These are phyloP conservation scores for Microctenopoma steveboyesi DNA, from an alignment of 2,797 vertebrate genomes.

Conservation along the genomic window DNA sequence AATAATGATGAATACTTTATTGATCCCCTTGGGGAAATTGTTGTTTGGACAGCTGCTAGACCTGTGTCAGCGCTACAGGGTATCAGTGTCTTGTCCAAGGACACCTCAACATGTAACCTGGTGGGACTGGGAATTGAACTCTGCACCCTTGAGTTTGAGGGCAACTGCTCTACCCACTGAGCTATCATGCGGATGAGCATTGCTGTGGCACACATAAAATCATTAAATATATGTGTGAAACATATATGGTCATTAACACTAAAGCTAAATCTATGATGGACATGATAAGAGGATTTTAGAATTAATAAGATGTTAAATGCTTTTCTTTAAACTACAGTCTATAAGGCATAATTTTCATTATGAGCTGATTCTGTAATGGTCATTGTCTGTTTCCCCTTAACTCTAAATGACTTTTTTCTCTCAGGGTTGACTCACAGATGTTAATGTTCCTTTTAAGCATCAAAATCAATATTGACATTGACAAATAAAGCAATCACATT, in stretches of 20 bases:
- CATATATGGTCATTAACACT: not conserved
- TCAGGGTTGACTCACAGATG: slow-evolving; percentile 36
- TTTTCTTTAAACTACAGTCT: slow-evolving; percentile 7
- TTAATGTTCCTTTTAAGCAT: slow-evolving; percentile 57
- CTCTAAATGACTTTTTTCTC: slow-evolving; percentile 55
- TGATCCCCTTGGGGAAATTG: too few species aligned
- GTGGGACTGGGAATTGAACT: too few species aligned
- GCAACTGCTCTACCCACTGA: too few species aligned
- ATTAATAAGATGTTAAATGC: slow-evolving; percentile 23
- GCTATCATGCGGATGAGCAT: not conserved
- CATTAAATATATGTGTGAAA: not conserved
- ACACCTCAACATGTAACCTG: too few species aligned
- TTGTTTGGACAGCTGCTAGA: too few species aligned
- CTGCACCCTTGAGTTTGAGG: too few species aligned
- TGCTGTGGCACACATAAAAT: not conserved
- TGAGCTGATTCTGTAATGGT: slow-evolving; percentile 46
- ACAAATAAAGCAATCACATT: slow-evolving; percentile 16
- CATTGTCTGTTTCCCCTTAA: slow-evolving; percentile 51
- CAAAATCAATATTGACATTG: slow-evolving; percentile 62
- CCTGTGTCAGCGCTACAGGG: too few species aligned
- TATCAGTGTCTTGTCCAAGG: too few species aligned
- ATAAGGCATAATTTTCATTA: slow-evolving; percentile 12
- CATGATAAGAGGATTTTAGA: not conserved
- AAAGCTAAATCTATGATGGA: not conserved
- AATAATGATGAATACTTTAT: too few species aligned